These are phyloP conservation scores for Patella pellucida DNA, from an alignment of 2,888 invertebrate species.

Conservation along the genomic window DNA sequence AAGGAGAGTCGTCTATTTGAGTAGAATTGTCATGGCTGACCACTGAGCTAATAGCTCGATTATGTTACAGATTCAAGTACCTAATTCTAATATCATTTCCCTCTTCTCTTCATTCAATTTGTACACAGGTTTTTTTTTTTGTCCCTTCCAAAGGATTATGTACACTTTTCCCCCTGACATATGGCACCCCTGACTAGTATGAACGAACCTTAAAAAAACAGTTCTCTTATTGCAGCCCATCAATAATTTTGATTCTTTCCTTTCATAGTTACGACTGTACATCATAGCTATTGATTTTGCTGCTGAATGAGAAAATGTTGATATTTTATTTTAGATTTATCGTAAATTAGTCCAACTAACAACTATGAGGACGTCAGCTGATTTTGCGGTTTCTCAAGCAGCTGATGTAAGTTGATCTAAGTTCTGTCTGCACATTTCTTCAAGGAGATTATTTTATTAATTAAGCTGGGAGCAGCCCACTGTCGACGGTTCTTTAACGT, in stretches of 20 bases:
- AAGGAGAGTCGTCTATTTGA: no score
- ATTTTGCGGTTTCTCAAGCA: slow-evolving; percentile 43
- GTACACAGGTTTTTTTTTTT: background rate
- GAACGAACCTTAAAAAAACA: slow-evolving; percentile 9
- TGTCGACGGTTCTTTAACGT: no score
- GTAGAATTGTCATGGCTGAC: no score
- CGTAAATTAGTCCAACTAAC: slow-evolving; percentile 41
- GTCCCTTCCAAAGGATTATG: background rate
- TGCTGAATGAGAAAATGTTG: background rate
- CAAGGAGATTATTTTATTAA: no score
- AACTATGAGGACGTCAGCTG: slow-evolving; percentile 33
- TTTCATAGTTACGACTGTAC: background rate
- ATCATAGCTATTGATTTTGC: background rate
- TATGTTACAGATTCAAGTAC: no score
- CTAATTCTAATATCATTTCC: no score
- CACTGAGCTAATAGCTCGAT: no score
- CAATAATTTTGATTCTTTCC: no score
- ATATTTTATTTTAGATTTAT: slow-evolving; percentile 40
- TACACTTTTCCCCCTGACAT: background rate
- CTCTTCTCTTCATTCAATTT: background rate
- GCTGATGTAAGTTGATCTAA: slow-evolving; percentile 35
- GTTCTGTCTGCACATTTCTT: no score
- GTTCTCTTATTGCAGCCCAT: no score
- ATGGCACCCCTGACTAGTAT: slow-evolving; percentile 14
- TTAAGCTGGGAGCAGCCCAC: no score